These are phyloP conservation scores for Semibalanus balanoides DNA, from an alignment of 1,140 invertebrate genomes.

Conservation along the genomic window DNA sequence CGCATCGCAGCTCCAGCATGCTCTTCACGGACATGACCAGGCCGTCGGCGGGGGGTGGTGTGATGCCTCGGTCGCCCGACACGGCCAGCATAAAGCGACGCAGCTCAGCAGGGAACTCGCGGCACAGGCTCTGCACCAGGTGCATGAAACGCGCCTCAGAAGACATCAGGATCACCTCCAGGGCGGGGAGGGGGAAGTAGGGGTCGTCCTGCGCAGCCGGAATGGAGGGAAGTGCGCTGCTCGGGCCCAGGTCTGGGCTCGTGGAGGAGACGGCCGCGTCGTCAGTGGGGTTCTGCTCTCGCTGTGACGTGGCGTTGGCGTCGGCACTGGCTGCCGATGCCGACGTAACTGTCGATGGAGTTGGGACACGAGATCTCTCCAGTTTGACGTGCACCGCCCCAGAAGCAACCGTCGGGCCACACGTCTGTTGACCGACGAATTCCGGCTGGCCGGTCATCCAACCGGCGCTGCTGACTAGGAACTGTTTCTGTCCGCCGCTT, in stretches of 20 bases:
- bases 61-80: background rate
- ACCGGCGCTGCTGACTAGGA: too few relatives aligned
- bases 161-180: background rate
- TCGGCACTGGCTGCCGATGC: too few relatives aligned
- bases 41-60: background rate
- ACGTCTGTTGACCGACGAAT: too few relatives aligned
- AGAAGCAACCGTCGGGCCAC: too few relatives aligned
- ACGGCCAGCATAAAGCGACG: background rate
- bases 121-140: background rate
- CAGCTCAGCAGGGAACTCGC: background rate
- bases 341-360: too few relatives aligned
- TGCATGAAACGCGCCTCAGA: background rate
- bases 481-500: too few relatives aligned
- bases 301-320: too few relatives aligned
- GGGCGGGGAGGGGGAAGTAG: background rate
- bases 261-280: background rate
- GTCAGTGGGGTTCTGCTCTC: background rate
- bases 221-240: too few relatives aligned
- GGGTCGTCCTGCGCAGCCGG: background rate
- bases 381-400: too few relatives aligned
- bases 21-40: background rate
- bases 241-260: background rate
- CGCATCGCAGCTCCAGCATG: background rate
- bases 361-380: too few relatives aligned
- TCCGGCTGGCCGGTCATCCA: too few relatives aligned